phyloP scores from a whole-genome alignment of 2,797 vertebrate species.

The Brachymystax lenok region DNA sequence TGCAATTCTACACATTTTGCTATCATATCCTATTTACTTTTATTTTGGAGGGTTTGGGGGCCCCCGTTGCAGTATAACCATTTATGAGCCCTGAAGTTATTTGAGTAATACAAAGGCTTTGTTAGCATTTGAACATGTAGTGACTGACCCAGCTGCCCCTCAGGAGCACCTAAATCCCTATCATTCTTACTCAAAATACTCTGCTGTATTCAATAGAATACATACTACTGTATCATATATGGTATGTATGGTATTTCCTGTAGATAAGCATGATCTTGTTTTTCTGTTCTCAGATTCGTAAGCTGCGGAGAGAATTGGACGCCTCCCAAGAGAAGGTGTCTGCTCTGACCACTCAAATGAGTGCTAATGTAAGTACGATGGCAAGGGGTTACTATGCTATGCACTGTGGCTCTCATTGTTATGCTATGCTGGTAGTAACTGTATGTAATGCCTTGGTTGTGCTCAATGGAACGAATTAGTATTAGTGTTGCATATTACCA shows the following conservation, averaged over 20 bases:
- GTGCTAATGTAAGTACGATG: slow-evolving; percentile 82
- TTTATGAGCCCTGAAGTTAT: no score
- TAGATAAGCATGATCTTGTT: slow-evolving; percentile 1
- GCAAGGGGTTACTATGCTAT: not conserved
- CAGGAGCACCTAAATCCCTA: not conserved
- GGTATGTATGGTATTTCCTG: not conserved
- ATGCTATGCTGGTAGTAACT: no score
- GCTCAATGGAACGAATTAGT: not conserved
- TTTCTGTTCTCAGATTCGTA: slow-evolving; percentile 74
- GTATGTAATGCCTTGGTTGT: not conserved
- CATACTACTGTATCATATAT: not conserved
- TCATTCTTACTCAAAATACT: not conserved
- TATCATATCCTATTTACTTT: no score
- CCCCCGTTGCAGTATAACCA: no score
- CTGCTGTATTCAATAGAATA: no score
- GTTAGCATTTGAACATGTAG: not conserved
- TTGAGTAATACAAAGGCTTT: no score
- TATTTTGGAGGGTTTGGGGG: no score
- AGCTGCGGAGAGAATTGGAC: slow-evolving; percentile 86
- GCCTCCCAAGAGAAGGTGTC: slow-evolving; percentile 89
- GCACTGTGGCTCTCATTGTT: not conserved
- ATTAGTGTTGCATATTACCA: not conserved
- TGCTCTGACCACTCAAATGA: slow-evolving; percentile 85
- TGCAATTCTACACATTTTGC: no score
- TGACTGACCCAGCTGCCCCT: no score